Percentiles rank a stretch among this genome's conserved stretches.
phyloP scores from a whole-genome alignment of 2,888 invertebrate genomes.

The Oligia latruncula region DNA sequence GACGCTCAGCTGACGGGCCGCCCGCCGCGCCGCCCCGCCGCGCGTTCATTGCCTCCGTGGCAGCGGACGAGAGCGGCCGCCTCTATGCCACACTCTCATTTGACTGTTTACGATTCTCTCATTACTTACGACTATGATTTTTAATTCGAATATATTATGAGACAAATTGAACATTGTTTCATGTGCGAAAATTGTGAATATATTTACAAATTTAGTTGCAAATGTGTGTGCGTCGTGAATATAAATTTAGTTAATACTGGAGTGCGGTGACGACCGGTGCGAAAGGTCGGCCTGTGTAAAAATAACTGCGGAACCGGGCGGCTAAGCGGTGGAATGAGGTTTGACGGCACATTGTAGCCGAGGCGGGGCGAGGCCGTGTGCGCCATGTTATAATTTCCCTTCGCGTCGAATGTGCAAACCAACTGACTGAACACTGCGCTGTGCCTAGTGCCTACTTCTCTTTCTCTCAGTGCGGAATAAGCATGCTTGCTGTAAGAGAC shows the following conservation, averaged over 20 bases:
- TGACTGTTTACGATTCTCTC: conserved; percentile 68
- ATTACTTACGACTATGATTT: conserved; percentile 61
- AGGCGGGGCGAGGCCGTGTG: conserved; percentile 89
- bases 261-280: conserved; percentile 89
- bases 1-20: conserved; percentile 90
- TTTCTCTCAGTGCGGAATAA: conserved; percentile 84
- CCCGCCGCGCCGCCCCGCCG: conserved; percentile 80
- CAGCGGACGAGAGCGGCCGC: conserved; percentile 88
- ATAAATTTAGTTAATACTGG: conserved; percentile 80
- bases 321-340: conserved; percentile 90
- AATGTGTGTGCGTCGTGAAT: conserved; percentile 85
- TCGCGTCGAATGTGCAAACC: conserved; percentile 89
- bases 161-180: conserved; percentile 48
- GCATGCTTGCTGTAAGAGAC: conserved; percentile 76
- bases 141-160: conserved; percentile 48
- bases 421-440: conserved; percentile 84
- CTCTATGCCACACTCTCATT: conserved; percentile 74
- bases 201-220: conserved; percentile 67
- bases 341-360: conserved; percentile 89
- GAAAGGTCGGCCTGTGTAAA: conserved; percentile 90
- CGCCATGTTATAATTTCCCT: conserved; percentile 90
- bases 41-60: conserved; percentile 93
- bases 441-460: conserved; percentile 80
- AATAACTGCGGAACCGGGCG: conserved; percentile 90
- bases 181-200: conserved; percentile 65